phyloP scores from a whole-genome alignment of 2,888 invertebrate species.

The Drosophila merina region DNA sequence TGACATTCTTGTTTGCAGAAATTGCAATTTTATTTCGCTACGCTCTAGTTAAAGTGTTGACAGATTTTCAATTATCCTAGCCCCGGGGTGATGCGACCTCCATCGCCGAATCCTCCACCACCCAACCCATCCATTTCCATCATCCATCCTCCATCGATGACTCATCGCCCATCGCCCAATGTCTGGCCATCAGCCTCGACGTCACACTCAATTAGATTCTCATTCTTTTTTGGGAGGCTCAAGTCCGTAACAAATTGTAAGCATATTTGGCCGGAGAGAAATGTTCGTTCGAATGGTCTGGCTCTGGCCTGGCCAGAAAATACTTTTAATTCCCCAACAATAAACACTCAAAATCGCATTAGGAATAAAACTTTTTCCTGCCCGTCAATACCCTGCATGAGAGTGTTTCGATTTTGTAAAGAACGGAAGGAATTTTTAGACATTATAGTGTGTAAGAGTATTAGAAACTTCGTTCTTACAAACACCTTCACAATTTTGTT shows the following conservation, averaged over 20 bases:
- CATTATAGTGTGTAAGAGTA: background rate
- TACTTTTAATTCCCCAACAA: conserved; percentile 64
- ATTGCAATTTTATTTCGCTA: conserved; percentile 61
- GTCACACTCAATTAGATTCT: conserved; percentile 68
- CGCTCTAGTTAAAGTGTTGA: conserved; percentile 76
- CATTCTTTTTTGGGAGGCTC: conserved; percentile 57
- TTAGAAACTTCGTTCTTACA: background rate
- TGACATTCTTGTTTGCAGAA: conserved; percentile 52
- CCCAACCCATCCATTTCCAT: background rate
- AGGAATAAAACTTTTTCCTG: conserved; percentile 54
- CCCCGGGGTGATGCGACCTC: conserved; percentile 33
- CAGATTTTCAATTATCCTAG: conserved; percentile 74
- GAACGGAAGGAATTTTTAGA: background rate
- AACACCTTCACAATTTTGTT: background rate
- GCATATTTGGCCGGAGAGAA: conserved; percentile 8
- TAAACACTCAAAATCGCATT: conserved; percentile 78
- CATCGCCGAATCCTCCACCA: conserved; percentile 2
- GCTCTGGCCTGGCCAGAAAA: conserved; percentile 13
- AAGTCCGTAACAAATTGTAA: conserved; percentile 27
- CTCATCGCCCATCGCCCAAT: conserved; percentile 6
- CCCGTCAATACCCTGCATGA: conserved; percentile 28
- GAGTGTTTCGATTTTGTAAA: background rate
- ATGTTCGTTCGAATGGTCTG: conserved; percentile 2
- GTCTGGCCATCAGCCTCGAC: conserved; percentile 14
- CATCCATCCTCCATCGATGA: conserved; percentile 10